Evolutionary conservation across 2,113 vertebrate species (phyloP), one percentile per base, ranked within the genome.

Genomic region (Grantiella picta): DNA sequence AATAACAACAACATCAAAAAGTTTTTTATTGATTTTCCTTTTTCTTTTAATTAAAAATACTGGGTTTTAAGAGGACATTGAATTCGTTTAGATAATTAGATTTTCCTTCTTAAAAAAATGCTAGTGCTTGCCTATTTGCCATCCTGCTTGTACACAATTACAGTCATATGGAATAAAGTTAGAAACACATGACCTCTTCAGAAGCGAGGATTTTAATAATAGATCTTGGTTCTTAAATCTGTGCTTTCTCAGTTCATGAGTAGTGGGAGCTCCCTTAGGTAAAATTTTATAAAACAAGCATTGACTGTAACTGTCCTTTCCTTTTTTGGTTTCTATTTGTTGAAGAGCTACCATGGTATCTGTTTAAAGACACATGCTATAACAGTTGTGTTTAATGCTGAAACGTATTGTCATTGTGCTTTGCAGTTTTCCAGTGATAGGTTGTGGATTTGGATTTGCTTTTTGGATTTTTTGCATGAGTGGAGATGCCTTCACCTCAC

Each of bases 271-370:
- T 92, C 90, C 93, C 79, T 82, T 81, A 90, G 94, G 92, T 95
- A 42, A 96, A 78, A 92, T 92, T 75, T 59, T 6, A 7, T 56
- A 82, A 84, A 95, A 95, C 49, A 86, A 86, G 28, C 79, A 60
- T 73, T 93, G 93, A 93, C 85, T 92, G 38, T 93, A 64, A 94
- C 90, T 93, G 90, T 93, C 94, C 93, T 94, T 90, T 89, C 88
- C 68, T 83, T 91, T 90, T 70, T 70, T 78, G 69, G 60, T 77
- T 93, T 64, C 5, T 83, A 6, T 83, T 83, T 94, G 56, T 42
- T 94, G 92, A 95, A 87, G 85, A 93, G 79, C 82, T 90, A 54
- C 76, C 70, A 50, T 90, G 54, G 29, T 93, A 42, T 77, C 94
- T 92, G 90, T 89, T 93, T 81, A 64, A 86, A 97, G 96, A 83